These are phyloP conservation scores for Lacerta agilis DNA, from an alignment of 2,797 vertebrate species.

Conservation along the genomic window DNA sequence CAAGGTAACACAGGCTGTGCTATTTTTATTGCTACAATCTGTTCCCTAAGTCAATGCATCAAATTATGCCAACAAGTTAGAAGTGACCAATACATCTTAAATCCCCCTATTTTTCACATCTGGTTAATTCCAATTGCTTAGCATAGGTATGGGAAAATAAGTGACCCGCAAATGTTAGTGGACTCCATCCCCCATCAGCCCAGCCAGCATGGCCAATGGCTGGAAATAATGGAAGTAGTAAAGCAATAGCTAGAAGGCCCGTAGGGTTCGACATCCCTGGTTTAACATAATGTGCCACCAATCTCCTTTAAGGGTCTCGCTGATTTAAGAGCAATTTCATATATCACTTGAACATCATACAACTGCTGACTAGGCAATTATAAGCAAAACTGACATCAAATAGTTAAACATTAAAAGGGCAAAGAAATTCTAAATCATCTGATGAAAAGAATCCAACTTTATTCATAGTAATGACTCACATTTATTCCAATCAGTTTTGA, in stretches of 20 bases:
- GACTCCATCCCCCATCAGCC: neutral
- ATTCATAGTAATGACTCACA: neutral
- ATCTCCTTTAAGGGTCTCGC: neutral
- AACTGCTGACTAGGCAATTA: neutral
- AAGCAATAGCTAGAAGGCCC: neutral
- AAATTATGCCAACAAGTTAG: neutral
- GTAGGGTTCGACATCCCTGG: neutral
- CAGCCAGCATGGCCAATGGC: neutral
- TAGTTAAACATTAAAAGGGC: neutral
- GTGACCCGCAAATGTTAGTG: neutral
- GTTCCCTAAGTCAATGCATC: neutral
- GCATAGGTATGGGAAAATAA: too few species aligned
- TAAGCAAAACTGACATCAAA: neutral
- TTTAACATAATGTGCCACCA: neutral
- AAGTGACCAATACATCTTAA: neutral
- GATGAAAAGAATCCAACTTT: neutral
- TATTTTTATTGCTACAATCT: neutral
- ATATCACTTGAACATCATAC: neutral
- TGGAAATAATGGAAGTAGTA: neutral
- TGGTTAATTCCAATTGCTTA: neutral
- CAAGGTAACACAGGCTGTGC: neutral
- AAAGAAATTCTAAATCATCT: neutral
- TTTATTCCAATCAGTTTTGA: conserved; percentile 67
- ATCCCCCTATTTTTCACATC: neutral
- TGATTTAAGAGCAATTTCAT: neutral